Percentiles rank a stretch among this genome's conserved stretches.
Evolutionary conservation across 1,140 invertebrate species (phyloP).

Genomic region (Heliconius nattereri): DNA sequence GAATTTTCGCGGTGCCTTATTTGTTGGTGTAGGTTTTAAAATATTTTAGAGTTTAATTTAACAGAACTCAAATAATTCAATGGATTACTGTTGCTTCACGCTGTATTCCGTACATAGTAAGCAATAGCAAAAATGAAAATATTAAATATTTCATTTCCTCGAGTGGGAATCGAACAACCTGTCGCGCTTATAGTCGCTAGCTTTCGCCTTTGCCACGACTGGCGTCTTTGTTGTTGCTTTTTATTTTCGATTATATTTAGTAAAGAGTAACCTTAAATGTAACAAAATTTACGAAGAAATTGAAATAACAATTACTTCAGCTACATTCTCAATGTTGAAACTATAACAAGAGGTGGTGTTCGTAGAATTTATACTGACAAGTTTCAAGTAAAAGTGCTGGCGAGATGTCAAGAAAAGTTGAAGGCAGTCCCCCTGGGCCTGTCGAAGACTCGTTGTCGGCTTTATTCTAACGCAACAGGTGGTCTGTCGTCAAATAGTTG

Average conservation of each 20-base stretch:
- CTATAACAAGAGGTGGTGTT: not conserved
- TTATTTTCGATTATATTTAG: not conserved
- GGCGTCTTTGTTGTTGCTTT: not conserved
- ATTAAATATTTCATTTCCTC: no score
- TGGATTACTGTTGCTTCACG: not conserved
- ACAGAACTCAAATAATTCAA: no score
- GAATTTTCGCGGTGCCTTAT: not conserved
- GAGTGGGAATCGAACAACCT: no score
- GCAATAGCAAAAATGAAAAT: no score
- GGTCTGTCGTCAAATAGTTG: slow-evolving; percentile 41
- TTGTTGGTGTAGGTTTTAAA: not conserved
- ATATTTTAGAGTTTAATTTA: not conserved
- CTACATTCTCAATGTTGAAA: not conserved
- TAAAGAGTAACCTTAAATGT: not conserved
- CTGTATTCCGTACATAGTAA: no score
- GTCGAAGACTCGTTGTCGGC: slow-evolving; percentile 41
- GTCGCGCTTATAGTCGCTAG: no score
- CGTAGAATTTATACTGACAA: slow-evolving; percentile 17
- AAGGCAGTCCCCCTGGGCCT: slow-evolving; percentile 27
- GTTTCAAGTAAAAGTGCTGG: slow-evolving; percentile 41
- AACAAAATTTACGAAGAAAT: not conserved
- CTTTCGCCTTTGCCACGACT: no score
- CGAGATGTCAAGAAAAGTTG: slow-evolving; percentile 49
- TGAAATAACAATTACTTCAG: not conserved
- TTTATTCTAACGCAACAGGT: slow-evolving; percentile 47